Conservation (phyloP, 2,888 invertebrate species). For the Agriopis marginaria region DNA sequence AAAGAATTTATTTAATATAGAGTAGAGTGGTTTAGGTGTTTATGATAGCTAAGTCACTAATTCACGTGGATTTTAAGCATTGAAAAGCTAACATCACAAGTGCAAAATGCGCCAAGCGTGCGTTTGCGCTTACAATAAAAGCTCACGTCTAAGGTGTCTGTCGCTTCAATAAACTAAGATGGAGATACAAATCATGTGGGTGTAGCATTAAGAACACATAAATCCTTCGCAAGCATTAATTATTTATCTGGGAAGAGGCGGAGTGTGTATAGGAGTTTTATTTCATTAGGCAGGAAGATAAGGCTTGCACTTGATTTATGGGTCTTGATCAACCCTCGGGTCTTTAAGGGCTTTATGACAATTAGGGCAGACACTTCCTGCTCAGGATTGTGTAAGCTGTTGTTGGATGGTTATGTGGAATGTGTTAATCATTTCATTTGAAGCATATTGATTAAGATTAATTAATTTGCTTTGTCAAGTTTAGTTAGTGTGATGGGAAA, state of each 20-base stretch:
- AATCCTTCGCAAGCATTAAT: constrained; percentile 74
- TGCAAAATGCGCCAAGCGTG: neutral
- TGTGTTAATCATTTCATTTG: constrained; percentile 17
- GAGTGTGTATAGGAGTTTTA: constrained; percentile 65
- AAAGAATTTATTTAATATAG: too few relatives aligned
- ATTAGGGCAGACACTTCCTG: constrained; percentile 60
- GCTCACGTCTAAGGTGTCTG: constrained; percentile 52
- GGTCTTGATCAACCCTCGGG: constrained; percentile 59
- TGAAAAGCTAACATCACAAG: too few relatives aligned
- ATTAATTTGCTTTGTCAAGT: constrained; percentile 10
- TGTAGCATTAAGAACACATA: constrained; percentile 79
- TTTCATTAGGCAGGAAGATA: constrained; percentile 76
- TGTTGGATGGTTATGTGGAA: constrained; percentile 7
- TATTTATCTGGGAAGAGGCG: constrained; percentile 65
- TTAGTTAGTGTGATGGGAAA: neutral
- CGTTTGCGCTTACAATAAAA: constrained; percentile 5
- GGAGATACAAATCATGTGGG: constrained; percentile 67
- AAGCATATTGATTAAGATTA: constrained; percentile 21
- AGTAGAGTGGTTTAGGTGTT: too few relatives aligned
- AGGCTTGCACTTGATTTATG: constrained; percentile 72
- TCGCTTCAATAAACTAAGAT: constrained; percentile 55
- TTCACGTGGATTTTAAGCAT: neutral
- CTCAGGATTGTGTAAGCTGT: constrained; percentile 31
- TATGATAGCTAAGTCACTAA: too few relatives aligned
- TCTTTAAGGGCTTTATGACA: constrained; percentile 51